A percentile compares a stretch with the other conserved stretches of the same genome.
phyloP scores from a whole-genome alignment of 2,113 vertebrate genomes.

The Cynopterus brachyotis region DNA sequence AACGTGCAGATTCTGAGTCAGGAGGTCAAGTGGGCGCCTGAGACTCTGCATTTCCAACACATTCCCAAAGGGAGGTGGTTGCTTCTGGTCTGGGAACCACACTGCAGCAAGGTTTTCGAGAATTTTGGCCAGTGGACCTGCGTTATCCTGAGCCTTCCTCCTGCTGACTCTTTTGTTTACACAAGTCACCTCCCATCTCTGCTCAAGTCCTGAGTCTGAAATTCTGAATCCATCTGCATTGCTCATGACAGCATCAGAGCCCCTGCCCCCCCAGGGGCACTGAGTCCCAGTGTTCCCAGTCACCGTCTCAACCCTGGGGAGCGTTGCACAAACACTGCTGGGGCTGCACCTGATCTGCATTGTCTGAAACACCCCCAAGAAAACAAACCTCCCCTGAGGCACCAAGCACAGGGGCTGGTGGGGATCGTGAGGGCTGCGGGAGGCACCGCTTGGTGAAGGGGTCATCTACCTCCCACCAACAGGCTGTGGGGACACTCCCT shows the following conservation, averaged over 20 bases:
- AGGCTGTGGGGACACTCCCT: background rate
- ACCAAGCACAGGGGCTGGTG: background rate
- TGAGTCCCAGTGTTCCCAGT: accelerated
- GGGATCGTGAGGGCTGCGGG: background rate
- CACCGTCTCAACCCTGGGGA: background rate
- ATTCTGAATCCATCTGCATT: background rate
- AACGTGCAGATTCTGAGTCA: background rate
- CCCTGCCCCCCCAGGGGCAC: accelerated
- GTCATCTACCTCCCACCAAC: background rate
- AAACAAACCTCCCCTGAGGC: background rate
- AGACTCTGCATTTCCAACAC: background rate
- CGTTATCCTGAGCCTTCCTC: background rate
- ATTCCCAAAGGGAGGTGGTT: background rate
- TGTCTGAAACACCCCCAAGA: background rate
- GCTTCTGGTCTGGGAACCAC: background rate
- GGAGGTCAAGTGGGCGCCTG: background rate
- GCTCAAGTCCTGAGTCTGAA: background rate
- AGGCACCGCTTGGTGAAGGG: background rate
- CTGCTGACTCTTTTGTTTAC: background rate
- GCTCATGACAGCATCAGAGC: background rate
- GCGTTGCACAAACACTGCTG: background rate
- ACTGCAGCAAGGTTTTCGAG: accelerated
- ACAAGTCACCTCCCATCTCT: background rate
- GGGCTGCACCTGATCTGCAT: background rate
- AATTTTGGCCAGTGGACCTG: too few species aligned